A percentile compares a stretch with the other conserved stretches of the same genome.
phyloP scores from a whole-genome alignment of 2,797 vertebrate species.

The Pelobates cultripes region DNA sequence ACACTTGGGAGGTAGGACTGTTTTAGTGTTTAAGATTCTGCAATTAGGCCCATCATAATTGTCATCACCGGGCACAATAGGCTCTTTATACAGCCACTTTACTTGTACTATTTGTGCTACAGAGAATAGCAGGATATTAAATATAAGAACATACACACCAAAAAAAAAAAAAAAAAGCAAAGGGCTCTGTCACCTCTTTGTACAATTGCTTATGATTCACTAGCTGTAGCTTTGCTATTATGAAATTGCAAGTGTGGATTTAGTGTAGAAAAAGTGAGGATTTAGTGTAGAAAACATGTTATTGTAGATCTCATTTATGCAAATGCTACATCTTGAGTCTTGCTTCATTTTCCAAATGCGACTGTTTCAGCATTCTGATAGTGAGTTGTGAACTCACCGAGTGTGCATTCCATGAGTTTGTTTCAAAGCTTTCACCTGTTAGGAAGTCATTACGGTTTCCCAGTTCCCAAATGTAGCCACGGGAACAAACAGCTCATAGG shows the following conservation, averaged over 20 bases:
- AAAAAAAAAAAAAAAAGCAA: too few species aligned
- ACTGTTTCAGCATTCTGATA: slow-evolving; percentile 58
- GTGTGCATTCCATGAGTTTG: slow-evolving; percentile 55
- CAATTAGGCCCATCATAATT: too few species aligned
- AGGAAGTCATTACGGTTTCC: slow-evolving; percentile 63
- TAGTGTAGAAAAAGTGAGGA: too few species aligned
- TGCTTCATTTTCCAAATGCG: slow-evolving; percentile 31
- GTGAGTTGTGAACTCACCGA: slow-evolving; percentile 56
- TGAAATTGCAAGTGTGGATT: slow-evolving; percentile 6
- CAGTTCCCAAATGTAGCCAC: slow-evolving; percentile 56
- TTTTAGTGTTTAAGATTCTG: too few species aligned
- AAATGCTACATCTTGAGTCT: slow-evolving; percentile 60
- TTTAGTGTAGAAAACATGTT: slow-evolving; percentile 5
- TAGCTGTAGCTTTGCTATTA: slow-evolving; percentile 41
- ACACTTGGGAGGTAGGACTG: too few species aligned
- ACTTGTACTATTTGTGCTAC: too few species aligned
- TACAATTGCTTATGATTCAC: background rate
- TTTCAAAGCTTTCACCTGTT: slow-evolving; percentile 60
- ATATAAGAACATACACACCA: too few species aligned
- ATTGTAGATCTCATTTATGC: slow-evolving; percentile 53
- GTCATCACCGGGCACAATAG: too few species aligned
- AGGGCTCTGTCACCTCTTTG: too few species aligned
- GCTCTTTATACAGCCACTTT: too few species aligned
- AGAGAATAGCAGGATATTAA: too few species aligned
- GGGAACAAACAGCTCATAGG: slow-evolving; percentile 62